These are phyloP conservation scores for Lissocephala sabroskyi DNA, from an alignment of 2,888 invertebrate species.

Conservation along the genomic window DNA sequence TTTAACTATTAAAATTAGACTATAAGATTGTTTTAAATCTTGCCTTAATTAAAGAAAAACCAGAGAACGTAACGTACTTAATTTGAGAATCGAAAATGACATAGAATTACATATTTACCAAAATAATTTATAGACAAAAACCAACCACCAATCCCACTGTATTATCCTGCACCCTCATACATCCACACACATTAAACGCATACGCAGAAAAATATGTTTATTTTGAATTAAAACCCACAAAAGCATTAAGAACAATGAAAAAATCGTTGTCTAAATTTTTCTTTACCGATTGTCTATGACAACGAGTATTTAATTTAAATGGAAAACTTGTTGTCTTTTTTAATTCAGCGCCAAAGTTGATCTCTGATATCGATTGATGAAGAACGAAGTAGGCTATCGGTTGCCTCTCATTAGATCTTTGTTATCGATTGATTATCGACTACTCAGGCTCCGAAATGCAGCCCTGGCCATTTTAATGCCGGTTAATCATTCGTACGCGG, in stretches of 20 bases:
- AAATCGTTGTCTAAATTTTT: not conserved
- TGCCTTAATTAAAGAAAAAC: conserved; percentile 48
- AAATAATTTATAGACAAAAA: conserved; percentile 7
- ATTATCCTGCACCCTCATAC: too few species aligned
- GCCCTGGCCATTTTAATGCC: conserved; percentile 62
- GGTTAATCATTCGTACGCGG: conserved; percentile 70
- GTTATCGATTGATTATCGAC: too few species aligned
- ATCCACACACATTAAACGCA: too few species aligned
- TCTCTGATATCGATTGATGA: too few species aligned
- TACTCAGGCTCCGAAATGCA: too few species aligned
- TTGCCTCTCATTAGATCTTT: too few species aligned
- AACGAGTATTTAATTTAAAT: not conserved
- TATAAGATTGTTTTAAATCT: conserved; percentile 69
- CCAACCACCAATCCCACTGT: not conserved
- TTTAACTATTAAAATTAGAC: conserved; percentile 8
- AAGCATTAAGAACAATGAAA: conserved; percentile 21
- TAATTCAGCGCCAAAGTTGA: too few species aligned
- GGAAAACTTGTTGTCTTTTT: not conserved
- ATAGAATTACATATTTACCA: conserved; percentile 12
- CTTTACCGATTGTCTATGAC: not conserved
- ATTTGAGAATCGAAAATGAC: conserved; percentile 15
- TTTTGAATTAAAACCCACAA: conserved; percentile 26
- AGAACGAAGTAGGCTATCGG: too few species aligned
- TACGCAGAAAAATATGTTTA: conserved; percentile 20
- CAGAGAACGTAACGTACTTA: not conserved